Evolutionary conservation across 2,888 invertebrate species (phyloP), one percentile per base, ranked within the genome.

Genomic region (Cetonia aurata): DNA sequence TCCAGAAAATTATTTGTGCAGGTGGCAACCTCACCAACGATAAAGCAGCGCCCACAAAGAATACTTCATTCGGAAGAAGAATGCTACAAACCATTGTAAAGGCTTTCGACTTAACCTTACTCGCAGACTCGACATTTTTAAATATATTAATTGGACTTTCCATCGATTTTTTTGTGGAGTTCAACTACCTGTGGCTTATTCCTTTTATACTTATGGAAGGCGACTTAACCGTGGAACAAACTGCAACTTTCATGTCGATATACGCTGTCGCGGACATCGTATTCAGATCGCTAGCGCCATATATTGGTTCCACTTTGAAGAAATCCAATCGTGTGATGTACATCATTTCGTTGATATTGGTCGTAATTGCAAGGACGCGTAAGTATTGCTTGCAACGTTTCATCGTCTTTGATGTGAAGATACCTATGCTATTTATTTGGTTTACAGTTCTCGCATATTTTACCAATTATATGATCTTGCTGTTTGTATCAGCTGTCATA

Each of bases 141-240:
- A 90, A 88, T 75, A 88, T 91, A 74, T 85, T 89, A 81, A 70
- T 89, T 52, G 90, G 91, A 12, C 82, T 91, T 79, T 88, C 90
- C 0, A 80, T 90, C 42, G 90, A 90, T 2, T 86, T 89, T 12
- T 89, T 89, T 75, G 89, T 89, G 0, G 91, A 91, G 79, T 86
- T 89, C 0, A 91, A 90, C 77, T 91, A 91, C 77, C 87, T 90
- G 0, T 78, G 89, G 8, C 78, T 91, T 52, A 84, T 89, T 8
- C 90, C 91, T 6, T 88, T 91, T 46, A 90, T 91, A 69, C 81
- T 91, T 2, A 85, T 85, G 48, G 91, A 91, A 74, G 87, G 88
- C 84, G 79, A 85, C 25, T 88, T 89, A 75, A 82, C 86, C 53
- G 89, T 87, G 0, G 77, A 83, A 4, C 81, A 88, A 72, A 89